A percentile compares a stretch with the other conserved stretches of the same genome.
Evolutionary conservation across 2,113 vertebrate species (phyloP).

Genomic region (Xiphias gladius): DNA sequence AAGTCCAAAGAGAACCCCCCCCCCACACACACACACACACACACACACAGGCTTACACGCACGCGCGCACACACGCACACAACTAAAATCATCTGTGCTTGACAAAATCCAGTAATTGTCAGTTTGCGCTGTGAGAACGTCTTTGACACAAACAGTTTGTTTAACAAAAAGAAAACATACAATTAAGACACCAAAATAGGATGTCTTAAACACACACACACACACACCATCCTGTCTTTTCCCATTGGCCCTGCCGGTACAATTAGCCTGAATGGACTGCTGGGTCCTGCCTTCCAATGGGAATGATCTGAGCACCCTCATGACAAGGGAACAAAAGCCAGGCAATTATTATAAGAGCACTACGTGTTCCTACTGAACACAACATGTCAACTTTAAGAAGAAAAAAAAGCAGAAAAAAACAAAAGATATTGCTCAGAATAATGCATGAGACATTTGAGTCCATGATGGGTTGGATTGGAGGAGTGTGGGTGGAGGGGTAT

Average conservation of each 20-base stretch:
- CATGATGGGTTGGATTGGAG: constrained; percentile 52
- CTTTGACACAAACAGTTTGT: constrained; percentile 64
- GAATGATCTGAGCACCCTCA: constrained; percentile 77
- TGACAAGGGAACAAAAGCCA: constrained; percentile 81
- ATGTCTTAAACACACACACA: constrained; percentile 33
- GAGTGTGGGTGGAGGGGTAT: constrained; percentile 47
- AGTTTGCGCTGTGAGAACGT: constrained; percentile 43
- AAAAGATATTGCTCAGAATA: constrained; percentile 83
- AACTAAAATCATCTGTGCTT: constrained; percentile 54
- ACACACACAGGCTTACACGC: background rate
- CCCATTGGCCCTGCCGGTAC: constrained; percentile 59
- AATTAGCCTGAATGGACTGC: constrained; percentile 73
- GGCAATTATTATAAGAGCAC: constrained; percentile 81
- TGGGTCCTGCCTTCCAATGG: constrained; percentile 66
- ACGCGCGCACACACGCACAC: constrained; percentile 2
- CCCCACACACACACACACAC: background rate
- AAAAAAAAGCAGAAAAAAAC: constrained; percentile 73
- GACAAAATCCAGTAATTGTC: constrained; percentile 69
- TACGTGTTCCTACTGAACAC: constrained; percentile 74
- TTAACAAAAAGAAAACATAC: constrained; percentile 58
- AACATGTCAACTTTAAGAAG: constrained; percentile 76
- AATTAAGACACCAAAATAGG: constrained; percentile 60
- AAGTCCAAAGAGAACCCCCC: constrained; percentile 71
- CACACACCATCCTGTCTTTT: constrained; percentile 34
- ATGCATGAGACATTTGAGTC: constrained; percentile 85